phyloP scores from a whole-genome alignment of 2,888 invertebrate genomes.

The Ceramica pisi region DNA sequence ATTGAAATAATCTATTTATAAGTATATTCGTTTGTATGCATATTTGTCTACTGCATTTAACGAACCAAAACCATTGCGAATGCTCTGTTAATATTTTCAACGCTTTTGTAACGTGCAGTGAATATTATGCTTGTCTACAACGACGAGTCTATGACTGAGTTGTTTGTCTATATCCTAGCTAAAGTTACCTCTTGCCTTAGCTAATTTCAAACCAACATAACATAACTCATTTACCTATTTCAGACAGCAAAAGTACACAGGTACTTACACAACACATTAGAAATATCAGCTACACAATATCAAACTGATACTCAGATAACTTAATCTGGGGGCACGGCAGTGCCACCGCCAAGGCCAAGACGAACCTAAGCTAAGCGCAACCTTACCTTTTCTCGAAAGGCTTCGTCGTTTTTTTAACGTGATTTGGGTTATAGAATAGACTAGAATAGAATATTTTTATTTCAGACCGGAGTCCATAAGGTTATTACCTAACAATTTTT shows the following conservation, averaged over 20 bases:
- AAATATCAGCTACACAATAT: not conserved
- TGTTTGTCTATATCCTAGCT: not conserved
- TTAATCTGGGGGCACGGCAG: too few species aligned
- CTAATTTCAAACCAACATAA: not conserved
- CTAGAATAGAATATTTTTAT: too few species aligned
- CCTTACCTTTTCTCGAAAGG: too few species aligned
- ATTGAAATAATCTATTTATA: slow-evolving; percentile 68
- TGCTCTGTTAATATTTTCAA: slow-evolving; percentile 12
- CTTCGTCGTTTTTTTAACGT: too few species aligned
- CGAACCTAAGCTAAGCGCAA: too few species aligned
- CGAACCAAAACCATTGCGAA: slow-evolving; percentile 31
- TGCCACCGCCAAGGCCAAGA: too few species aligned
- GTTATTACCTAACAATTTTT: too few species aligned
- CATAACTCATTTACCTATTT: not conserved
- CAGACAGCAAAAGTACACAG: not conserved
- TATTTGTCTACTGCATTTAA: slow-evolving; percentile 49
- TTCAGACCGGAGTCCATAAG: too few species aligned
- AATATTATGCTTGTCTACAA: not conserved
- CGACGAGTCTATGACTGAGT: not conserved
- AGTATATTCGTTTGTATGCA: slow-evolving; percentile 62
- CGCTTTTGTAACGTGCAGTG: not conserved
- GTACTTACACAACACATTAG: not conserved
- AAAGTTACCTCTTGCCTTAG: not conserved
- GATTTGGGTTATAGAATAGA: too few species aligned
- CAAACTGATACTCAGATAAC: not conserved